Percentiles rank a stretch among this genome's conserved stretches.
These are phyloP conservation scores for Drosophila setifemur DNA, from an alignment of 1,140 invertebrate genomes.

Conservation along the genomic window DNA sequence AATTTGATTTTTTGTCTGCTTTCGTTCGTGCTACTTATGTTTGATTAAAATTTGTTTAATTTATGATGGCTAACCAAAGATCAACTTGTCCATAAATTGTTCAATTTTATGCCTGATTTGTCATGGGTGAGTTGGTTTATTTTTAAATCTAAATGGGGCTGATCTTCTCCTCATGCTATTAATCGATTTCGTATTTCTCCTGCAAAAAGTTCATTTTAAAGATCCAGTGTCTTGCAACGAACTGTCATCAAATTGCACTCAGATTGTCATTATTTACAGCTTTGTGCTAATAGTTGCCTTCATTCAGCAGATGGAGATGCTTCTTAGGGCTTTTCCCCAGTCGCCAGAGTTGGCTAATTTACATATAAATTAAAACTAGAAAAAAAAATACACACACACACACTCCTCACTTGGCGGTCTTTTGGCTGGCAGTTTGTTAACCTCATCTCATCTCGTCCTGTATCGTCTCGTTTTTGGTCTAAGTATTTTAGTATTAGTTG, in stretches of 20 bases:
- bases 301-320: slow-evolving; percentile 12
- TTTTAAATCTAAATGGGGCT: not conserved
- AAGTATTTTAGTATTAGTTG: slow-evolving; percentile 17
- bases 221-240: slow-evolving; percentile 24
- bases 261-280: slow-evolving; percentile 67
- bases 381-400: slow-evolving; percentile 35
- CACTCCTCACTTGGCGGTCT: slow-evolving; percentile 17
- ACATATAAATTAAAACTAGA: slow-evolving; percentile 79
- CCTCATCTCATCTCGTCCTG: slow-evolving; percentile 55
- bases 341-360: slow-evolving; percentile 53
- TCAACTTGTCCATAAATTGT: slow-evolving; percentile 57
- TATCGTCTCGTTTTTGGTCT: slow-evolving; percentile 16
- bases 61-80: slow-evolving; percentile 38
- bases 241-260: slow-evolving; percentile 73
- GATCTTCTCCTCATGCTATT: slow-evolving; percentile 8
- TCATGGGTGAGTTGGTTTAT: slow-evolving; percentile 24
- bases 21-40: slow-evolving; percentile 54
- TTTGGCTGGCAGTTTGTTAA: slow-evolving; percentile 51
- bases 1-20: not conserved
- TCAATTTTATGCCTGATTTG: slow-evolving; percentile 63
- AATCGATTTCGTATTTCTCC: not conserved
- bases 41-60: slow-evolving; percentile 65
- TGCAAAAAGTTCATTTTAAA: not conserved
- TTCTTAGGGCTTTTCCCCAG: slow-evolving; percentile 11
- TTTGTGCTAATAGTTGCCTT: slow-evolving; percentile 62